Evolutionary conservation across 2,113 vertebrate species (phyloP).

Genomic region (Halichoerus grypus): DNA sequence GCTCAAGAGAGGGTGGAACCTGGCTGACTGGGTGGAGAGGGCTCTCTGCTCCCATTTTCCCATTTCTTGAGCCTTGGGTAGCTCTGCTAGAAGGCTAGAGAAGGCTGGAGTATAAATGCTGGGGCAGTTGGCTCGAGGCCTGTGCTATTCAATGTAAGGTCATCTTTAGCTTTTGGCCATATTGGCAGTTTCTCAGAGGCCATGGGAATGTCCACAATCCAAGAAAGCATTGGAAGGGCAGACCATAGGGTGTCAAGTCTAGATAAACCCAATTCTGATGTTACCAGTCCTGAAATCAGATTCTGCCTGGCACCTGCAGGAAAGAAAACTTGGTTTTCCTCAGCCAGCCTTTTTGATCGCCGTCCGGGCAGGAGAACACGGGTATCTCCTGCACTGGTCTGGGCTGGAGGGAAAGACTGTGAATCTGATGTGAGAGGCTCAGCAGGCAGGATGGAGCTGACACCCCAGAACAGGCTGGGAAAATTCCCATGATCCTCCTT

Average conservation of each 20-base stretch:
- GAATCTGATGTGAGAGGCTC: background rate
- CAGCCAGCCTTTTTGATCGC: background rate
- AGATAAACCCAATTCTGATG: background rate
- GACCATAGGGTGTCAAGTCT: background rate
- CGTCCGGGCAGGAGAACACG: accelerated
- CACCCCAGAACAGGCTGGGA: background rate
- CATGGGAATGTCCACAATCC: background rate
- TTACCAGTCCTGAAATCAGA: background rate
- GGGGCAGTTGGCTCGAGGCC: background rate
- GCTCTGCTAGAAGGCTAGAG: background rate
- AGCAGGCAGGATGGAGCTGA: background rate
- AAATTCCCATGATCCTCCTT: background rate
- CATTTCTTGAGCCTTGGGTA: background rate
- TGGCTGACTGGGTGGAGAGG: background rate
- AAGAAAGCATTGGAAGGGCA: background rate
- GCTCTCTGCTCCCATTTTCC: background rate
- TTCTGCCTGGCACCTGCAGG: background rate
- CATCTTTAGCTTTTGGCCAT: slow-evolving; percentile 21
- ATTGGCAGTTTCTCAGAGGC: background rate
- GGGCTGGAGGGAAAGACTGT: background rate
- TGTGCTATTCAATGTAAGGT: background rate
- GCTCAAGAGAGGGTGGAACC: background rate
- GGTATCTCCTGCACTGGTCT: background rate
- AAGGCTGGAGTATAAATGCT: background rate
- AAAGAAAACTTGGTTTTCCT: slow-evolving; percentile 12